A percentile compares a stretch with the other conserved stretches of the same genome.
Evolutionary conservation across 2,113 vertebrate species (phyloP).

Genomic region (Bos taurus): DNA sequence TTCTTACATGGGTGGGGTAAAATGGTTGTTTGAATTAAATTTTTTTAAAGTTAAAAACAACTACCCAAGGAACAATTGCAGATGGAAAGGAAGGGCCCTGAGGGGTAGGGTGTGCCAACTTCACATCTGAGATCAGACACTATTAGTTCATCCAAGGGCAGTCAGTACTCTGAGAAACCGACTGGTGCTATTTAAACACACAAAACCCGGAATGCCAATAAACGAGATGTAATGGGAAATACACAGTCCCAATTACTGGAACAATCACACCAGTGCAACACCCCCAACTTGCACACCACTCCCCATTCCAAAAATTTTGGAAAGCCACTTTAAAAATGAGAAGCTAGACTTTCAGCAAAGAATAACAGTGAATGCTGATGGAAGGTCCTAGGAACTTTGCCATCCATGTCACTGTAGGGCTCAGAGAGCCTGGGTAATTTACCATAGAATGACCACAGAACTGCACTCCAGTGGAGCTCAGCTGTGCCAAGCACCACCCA

Average conservation of each 20-base stretch:
- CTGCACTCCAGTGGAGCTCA: not conserved
- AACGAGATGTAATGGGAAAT: conserved; percentile 48
- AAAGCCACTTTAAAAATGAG: not conserved
- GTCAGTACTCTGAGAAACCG: not conserved
- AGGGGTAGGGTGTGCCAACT: not conserved
- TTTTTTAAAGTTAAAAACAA: conserved; percentile 22
- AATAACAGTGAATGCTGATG: not conserved
- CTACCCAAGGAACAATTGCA: not conserved
- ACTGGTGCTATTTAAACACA: conserved; percentile 27
- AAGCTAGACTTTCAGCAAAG: not conserved
- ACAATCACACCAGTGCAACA: not conserved
- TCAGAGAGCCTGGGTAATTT: not conserved
- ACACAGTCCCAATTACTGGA: conserved; percentile 20
- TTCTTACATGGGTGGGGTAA: not conserved
- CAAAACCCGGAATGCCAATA: not conserved
- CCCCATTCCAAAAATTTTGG: not conserved
- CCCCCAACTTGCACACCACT: not conserved
- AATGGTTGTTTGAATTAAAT: not conserved
- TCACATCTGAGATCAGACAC: conserved; percentile 2
- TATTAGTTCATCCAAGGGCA: conserved; percentile 22
- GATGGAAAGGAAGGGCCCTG: not conserved
- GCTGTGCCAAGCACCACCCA: not conserved
- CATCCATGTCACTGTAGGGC: not conserved
- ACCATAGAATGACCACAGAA: not conserved
- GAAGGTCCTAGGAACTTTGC: not conserved